Conservation (phyloP, 1,140 invertebrate species). For the Apolygus lucorum region DNA sequence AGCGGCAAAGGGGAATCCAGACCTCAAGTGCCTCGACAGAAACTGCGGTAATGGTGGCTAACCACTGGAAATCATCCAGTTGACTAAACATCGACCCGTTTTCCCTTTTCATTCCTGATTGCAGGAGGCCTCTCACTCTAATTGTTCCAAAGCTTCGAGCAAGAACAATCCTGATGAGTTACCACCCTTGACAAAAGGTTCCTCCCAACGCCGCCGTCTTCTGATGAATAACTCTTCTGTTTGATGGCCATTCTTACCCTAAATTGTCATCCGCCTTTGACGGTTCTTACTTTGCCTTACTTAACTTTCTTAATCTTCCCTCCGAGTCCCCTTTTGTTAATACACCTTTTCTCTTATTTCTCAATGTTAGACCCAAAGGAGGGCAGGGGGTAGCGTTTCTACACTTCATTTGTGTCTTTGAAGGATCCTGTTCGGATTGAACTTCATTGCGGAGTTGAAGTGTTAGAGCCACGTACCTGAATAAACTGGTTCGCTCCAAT, state of each 20-base stretch:
- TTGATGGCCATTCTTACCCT: slow-evolving; percentile 13
- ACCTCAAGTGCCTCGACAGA: not conserved
- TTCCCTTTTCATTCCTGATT: slow-evolving; percentile 6
- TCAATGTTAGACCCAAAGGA: not conserved
- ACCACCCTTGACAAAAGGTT: not conserved
- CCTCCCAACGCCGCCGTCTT: not conserved
- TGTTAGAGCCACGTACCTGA: no score
- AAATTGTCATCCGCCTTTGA: slow-evolving; percentile 15
- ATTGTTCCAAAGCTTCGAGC: slow-evolving; percentile 8
- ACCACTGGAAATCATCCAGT: slow-evolving; percentile 6
- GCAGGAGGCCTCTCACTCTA: not conserved
- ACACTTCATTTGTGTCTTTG: not conserved
- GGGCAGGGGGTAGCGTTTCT: not conserved
- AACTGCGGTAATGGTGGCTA: slow-evolving; percentile 2
- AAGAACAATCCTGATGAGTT: slow-evolving; percentile 13
- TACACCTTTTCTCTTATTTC: slow-evolving; percentile 6
- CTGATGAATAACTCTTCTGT: slow-evolving; percentile 13
- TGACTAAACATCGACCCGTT: slow-evolving; percentile 16
- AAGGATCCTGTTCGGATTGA: not conserved
- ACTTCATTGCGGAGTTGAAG: not conserved
- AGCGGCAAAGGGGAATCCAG: not conserved
- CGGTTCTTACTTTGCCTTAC: slow-evolving; percentile 6
- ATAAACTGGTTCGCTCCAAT: no score
- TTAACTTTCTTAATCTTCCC: slow-evolving; percentile 14
- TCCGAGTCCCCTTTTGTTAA: not conserved